These are phyloP conservation scores for Ephestia elutella DNA, from an alignment of 1,140 invertebrate species.

Conservation along the genomic window DNA sequence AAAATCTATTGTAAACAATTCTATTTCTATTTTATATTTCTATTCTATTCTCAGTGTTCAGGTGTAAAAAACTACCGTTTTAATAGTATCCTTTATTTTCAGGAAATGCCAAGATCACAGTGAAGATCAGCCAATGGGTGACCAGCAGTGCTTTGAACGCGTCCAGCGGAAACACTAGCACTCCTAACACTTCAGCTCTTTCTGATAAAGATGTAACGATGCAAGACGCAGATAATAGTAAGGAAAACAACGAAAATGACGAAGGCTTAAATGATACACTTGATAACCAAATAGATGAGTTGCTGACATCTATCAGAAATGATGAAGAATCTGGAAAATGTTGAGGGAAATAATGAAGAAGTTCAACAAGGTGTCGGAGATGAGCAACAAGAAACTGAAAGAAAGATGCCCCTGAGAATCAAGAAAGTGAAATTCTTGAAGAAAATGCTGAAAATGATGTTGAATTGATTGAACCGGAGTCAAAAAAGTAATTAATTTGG, in stretches of 20 bases:
- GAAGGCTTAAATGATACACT: conserved; percentile 11
- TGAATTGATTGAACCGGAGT: neutral
- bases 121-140: conserved; percentile 14
- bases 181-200: neutral
- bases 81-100: conserved; percentile 16
- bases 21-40: too few relatives aligned
- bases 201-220: neutral
- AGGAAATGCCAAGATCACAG: conserved; percentile 35
- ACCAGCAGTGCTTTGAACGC: neutral
- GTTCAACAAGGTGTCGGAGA: neutral
- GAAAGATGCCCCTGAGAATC: conserved; percentile 4
- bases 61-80: neutral
- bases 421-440: conserved; percentile 1
- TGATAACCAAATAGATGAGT: conserved; percentile 39
- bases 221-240: neutral
- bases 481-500: neutral
- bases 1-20: too few relatives aligned
- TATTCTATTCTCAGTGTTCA: too few relatives aligned
- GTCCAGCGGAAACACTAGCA: neutral
- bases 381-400: conserved; percentile 12
- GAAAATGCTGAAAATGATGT: neutral
- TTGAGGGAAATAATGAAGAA: conserved; percentile 10
- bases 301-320: conserved; percentile 34
- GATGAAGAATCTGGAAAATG: conserved; percentile 22
- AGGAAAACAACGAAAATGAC: neutral